Percentiles rank a stretch among this genome's conserved stretches.
Evolutionary conservation across 2,888 invertebrate genomes (phyloP).

Genomic region (Tetramorium bicarinatum): DNA sequence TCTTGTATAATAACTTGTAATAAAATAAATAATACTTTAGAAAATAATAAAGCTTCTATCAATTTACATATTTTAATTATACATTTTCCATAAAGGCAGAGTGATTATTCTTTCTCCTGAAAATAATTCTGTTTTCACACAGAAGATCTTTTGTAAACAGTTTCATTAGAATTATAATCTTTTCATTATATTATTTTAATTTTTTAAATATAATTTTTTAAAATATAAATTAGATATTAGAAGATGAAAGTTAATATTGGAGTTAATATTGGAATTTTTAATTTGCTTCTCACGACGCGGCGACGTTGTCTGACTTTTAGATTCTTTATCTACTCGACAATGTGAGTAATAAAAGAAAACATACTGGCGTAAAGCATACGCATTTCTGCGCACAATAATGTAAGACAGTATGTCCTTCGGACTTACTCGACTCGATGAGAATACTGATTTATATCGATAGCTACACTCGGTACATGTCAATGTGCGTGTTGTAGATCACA

Average conservation of each 20-base stretch:
- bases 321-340: neutral
- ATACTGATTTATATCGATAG: slow-evolving; percentile 45
- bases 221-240: neutral
- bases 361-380: neutral
- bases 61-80: neutral
- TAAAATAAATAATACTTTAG: neutral
- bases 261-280: neutral
- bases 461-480: slow-evolving; percentile 29
- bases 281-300: neutral
- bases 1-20: neutral
- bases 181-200: neutral
- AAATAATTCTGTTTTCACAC: neutral
- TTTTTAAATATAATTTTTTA: neutral
- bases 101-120: neutral
- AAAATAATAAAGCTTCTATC: neutral
- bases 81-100: neutral
- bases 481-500: slow-evolving; percentile 37
- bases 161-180: neutral
- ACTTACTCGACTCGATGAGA: slow-evolving; percentile 29
- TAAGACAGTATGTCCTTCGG: neutral
- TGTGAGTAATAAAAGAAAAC: neutral
- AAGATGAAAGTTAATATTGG: neutral
- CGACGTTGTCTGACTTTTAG: neutral
- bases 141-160: neutral
- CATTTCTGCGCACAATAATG: slow-evolving; percentile 34